Percentiles rank a stretch among this genome's conserved stretches.
phyloP scores from a whole-genome alignment of 2,888 invertebrate species.

The Galeopsomyia nigrocyanea region DNA sequence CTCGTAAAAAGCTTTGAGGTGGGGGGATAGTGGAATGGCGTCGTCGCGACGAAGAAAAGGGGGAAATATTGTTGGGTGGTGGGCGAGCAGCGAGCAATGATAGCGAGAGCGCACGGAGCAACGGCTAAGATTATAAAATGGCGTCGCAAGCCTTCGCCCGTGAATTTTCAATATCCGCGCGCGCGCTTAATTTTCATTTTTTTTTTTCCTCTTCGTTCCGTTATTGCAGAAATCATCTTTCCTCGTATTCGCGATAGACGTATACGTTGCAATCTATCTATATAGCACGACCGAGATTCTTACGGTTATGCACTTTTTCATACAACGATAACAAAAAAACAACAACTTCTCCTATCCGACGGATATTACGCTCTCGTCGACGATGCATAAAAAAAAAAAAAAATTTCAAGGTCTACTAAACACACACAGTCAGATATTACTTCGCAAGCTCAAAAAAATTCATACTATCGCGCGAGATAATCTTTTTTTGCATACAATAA shows the following conservation, averaged over 20 bases:
- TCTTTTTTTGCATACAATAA: no score
- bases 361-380: not conserved
- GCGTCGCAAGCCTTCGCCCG: not conserved
- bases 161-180: conserved; percentile 26
- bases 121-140: conserved; percentile 38
- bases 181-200: conserved; percentile 10
- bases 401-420: conserved; percentile 27
- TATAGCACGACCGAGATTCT: conserved; percentile 15
- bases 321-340: not conserved
- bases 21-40: not conserved
- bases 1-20: conserved; percentile 15
- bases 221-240: not conserved
- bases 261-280: not conserved
- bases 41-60: not conserved
- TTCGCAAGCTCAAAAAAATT: no score
- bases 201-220: not conserved
- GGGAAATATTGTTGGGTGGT: not conserved
- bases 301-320: conserved; percentile 10
- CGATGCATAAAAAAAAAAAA: no score
- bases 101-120: not conserved
- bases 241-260: not conserved
- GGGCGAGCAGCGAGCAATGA: conserved; percentile 4
- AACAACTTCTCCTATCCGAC: conserved; percentile 7
- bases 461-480: no score
- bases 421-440: not conserved